Base-by-base conservation (phyloP, 2,888 invertebrate species). In the Tetanocera ferruginea region DNA sequence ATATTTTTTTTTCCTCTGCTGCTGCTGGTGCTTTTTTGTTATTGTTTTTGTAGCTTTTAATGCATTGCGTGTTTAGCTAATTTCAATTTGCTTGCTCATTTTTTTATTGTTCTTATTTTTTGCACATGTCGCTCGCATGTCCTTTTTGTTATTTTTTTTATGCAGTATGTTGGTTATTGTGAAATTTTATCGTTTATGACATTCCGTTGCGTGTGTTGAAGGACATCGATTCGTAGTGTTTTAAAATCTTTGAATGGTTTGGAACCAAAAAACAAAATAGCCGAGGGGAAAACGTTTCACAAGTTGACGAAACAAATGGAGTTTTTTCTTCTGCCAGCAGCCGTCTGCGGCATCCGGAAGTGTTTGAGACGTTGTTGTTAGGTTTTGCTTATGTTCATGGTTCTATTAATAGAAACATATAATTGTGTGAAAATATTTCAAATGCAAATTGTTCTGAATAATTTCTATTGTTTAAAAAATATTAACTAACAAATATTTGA, bases 81-180 rank as follows among this genome's bases (percentile, higher is more conserved):
- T 73, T 77, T 73, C 74, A 74, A 77, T 74, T 73, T 77, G 77
- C 60, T 77, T 49, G 73, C 74, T 69, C 77, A 74, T 66, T 77
- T 70, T 49, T 37, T 75, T 67, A 76, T 78, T 77, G 28, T 0
- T 72, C 34, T 57, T 34, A 43, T 60, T 60, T 69, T 52, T 60
- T 55, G 52, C 43, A 28, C 43, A 74, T 52, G 52, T 67, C 8
- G n/a, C 57, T 55, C 52, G 57, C 52, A 51, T 70, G 70, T 43
- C 70, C 70, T 70, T 49, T 43, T 70, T 37, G 9, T 4, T 14
- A 2, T 5, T 70, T 37, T 34, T 4, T 14, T 17, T 5, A 4
- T 6, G 9, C 17, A 28, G 28, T 60, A 51, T 70, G 52, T 70
- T 70, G 37, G 52, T 70, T 70, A 43, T 70, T 70, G 25, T 52